Percentiles rank a stretch among this genome's conserved stretches.
Conservation (phyloP, 2,888 invertebrate genomes). For the Brenthis ino region DNA sequence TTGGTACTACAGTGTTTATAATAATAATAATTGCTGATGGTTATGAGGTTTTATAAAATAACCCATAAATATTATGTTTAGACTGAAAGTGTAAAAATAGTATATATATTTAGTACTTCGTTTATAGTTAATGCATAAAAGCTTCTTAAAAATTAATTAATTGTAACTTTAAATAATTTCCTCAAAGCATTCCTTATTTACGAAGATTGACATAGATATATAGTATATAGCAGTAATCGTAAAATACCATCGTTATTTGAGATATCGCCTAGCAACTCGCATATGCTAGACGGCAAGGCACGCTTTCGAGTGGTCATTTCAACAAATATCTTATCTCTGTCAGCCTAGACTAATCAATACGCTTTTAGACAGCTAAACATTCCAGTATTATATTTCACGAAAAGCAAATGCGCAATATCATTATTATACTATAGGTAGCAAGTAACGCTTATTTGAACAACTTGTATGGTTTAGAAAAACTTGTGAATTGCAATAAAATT, state of each 20-base stretch:
- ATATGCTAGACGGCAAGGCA: slow-evolving; percentile 46
- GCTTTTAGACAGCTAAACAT: slow-evolving; percentile 51
- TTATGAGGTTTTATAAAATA: no score
- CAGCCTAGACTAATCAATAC: slow-evolving; percentile 65
- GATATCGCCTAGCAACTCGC: slow-evolving; percentile 43
- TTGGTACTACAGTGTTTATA: no score
- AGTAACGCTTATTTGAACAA: slow-evolving; percentile 24
- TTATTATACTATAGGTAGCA: not conserved
- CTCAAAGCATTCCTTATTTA: no score
- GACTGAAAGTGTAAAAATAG: no score
- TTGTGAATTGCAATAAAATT: slow-evolving; percentile 35
- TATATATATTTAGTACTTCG: no score
- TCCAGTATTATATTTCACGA: slow-evolving; percentile 25
- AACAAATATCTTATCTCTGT: slow-evolving; percentile 53
- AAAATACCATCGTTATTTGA: not conserved
- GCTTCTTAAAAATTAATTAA: no score
- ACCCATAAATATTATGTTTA: no score
- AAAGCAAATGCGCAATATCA: slow-evolving; percentile 4
- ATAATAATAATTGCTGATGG: no score
- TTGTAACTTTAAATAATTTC: no score
- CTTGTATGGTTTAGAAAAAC: slow-evolving; percentile 27
- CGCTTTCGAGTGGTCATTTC: slow-evolving; percentile 40
- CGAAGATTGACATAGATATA: no score
- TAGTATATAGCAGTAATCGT: no score
- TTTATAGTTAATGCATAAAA: no score